phyloP scores from a whole-genome alignment of 2,888 invertebrate species.

The Himalopsyche kuldschensis region DNA sequence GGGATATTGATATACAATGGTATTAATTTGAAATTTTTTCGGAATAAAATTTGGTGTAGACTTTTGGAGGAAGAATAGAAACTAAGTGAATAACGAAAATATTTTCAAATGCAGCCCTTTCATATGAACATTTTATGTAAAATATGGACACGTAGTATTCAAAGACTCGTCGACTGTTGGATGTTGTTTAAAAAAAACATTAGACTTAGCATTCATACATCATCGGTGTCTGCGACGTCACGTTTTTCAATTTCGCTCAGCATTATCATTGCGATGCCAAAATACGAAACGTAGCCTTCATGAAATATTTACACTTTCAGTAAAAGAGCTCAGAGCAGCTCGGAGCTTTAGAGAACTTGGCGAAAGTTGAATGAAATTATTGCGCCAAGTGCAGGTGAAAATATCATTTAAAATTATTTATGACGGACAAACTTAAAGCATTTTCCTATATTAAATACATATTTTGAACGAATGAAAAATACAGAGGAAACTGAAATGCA shows the following conservation, averaged over 20 bases:
- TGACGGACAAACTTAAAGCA: not conserved
- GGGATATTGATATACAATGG: no score
- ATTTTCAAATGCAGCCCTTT: no score
- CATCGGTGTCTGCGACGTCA: slow-evolving; percentile 6
- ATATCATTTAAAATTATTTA: not conserved
- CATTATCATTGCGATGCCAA: slow-evolving; percentile 18
- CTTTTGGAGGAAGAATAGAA: no score
- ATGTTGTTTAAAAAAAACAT: not conserved
- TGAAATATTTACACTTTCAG: slow-evolving; percentile 27
- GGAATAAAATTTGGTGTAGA: no score
- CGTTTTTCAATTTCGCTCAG: slow-evolving; percentile 28
- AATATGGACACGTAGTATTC: not conserved
- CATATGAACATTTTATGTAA: not conserved
- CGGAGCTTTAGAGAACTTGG: not conserved
- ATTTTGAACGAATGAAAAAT: no score
- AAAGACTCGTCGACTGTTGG: not conserved
- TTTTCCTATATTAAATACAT: no score
- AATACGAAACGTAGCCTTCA: slow-evolving; percentile 10
- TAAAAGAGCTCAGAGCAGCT: slow-evolving; percentile 10
- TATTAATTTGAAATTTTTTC: no score
- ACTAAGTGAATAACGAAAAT: no score
- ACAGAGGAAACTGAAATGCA: no score
- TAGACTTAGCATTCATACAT: slow-evolving; percentile 18
- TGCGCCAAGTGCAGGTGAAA: not conserved
- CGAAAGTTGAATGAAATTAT: not conserved